phyloP scores from a whole-genome alignment of 35 echinoderm and acorn worm species.

The Antedon bifida region DNA sequence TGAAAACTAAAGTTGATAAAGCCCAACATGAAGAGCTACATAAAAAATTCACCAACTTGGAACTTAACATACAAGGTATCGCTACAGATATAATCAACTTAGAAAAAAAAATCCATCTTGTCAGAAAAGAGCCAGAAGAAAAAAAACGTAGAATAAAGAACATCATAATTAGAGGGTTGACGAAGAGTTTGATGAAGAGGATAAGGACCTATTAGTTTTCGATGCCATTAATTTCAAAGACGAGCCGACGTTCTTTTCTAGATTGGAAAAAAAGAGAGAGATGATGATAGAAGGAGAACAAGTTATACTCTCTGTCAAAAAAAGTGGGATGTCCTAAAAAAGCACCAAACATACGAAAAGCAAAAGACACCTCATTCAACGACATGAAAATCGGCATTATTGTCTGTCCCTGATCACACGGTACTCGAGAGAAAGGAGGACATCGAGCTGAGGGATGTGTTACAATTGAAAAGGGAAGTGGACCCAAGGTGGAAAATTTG shows the following conservation, averaged over 20 bases:
- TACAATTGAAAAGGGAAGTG: not conserved
- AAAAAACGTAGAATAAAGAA: not conserved
- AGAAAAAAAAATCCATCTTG: not conserved
- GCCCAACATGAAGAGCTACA: not conserved
- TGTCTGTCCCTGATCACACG: not conserved
- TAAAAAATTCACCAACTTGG: not conserved
- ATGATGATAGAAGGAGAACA: too few species aligned
- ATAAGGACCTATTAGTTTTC: too few species aligned
- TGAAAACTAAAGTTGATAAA: not conserved
- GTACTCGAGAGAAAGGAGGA: conserved; percentile 4
- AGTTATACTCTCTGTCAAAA: not conserved
- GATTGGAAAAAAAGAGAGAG: too few species aligned
- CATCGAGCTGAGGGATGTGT: not conserved
- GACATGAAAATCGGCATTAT: not conserved
- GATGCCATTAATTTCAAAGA: too few species aligned
- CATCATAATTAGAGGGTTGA: too few species aligned
- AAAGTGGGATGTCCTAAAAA: not conserved
- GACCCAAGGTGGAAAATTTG: conserved; percentile 4
- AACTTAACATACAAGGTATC: not conserved
- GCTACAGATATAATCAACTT: not conserved
- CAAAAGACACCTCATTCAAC: not conserved
- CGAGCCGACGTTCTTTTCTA: too few species aligned
- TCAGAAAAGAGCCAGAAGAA: not conserved
- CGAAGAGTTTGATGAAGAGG: too few species aligned
- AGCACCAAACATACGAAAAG: not conserved